Evolutionary conservation across 2,888 invertebrate genomes (phyloP).

Genomic region (Koerneria pararmatus): DNA sequence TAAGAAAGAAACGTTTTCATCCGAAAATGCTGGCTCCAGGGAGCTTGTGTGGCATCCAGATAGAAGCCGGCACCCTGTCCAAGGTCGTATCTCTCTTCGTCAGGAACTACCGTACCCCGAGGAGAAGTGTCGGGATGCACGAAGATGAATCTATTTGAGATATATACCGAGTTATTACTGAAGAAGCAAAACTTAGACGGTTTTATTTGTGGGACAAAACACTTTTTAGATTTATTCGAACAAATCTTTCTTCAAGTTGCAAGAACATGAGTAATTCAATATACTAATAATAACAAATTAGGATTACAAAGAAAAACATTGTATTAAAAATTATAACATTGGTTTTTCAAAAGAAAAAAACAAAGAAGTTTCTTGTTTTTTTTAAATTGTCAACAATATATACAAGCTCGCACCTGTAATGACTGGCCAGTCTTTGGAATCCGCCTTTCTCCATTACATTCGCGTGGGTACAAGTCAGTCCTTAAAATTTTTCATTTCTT

Average conservation of each 20-base stretch:
- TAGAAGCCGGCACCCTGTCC: slow-evolving; percentile 89
- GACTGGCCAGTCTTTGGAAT: slow-evolving; percentile 79
- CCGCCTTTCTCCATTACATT: slow-evolving; percentile 93
- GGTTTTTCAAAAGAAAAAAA: no score
- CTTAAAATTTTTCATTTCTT: no score
- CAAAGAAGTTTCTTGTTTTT: no score
- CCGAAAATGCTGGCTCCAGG: slow-evolving; percentile 85
- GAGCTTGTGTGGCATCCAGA: slow-evolving; percentile 82
- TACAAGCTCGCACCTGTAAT: background rate
- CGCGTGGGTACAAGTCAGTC: slow-evolving; percentile 86
- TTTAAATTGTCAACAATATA: background rate
- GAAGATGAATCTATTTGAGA: slow-evolving; percentile 68
- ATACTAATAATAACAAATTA: no score
- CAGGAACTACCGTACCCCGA: slow-evolving; percentile 79
- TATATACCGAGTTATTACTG: background rate
- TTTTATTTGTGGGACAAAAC: no score
- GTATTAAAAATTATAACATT: no score
- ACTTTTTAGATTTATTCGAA: no score
- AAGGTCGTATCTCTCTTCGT: slow-evolving; percentile 88
- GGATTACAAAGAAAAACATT: no score
- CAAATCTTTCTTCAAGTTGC: no score
- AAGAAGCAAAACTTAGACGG: no score
- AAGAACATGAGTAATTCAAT: no score
- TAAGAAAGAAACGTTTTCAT: slow-evolving; percentile 74
- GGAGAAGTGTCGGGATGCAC: slow-evolving; percentile 82